These are phyloP conservation scores for Drosophila leontia DNA, from an alignment of 1,140 invertebrate genomes.

Conservation along the genomic window DNA sequence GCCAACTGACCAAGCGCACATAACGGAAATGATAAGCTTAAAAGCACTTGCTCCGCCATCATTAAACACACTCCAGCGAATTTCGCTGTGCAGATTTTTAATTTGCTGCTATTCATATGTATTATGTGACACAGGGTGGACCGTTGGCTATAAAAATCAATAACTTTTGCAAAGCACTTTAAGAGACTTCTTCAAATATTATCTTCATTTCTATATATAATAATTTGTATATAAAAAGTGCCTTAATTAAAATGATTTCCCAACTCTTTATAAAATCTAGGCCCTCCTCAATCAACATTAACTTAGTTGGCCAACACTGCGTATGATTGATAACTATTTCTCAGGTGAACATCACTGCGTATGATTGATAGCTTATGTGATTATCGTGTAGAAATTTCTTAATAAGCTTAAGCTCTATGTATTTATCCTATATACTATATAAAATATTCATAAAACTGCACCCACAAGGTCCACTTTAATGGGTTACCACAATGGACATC, in stretches of 20 bases:
- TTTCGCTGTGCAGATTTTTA: slow-evolving; percentile 31
- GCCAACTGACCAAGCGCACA: slow-evolving; percentile 35
- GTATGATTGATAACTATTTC: slow-evolving; percentile 15
- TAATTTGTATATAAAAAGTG: too few relatives aligned
- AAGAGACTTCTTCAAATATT: too few relatives aligned
- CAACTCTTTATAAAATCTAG: slow-evolving; percentile 1
- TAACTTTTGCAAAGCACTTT: neutral
- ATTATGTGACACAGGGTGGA: slow-evolving; percentile 21
- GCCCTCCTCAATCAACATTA: slow-evolving; percentile 1
- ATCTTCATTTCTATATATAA: too few relatives aligned
- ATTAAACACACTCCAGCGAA: slow-evolving; percentile 53
- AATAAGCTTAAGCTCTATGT: neutral
- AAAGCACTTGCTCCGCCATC: slow-evolving; percentile 40
- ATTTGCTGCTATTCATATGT: slow-evolving; percentile 35
- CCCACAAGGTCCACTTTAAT: slow-evolving; percentile 14
- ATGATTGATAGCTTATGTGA: slow-evolving; percentile 1
- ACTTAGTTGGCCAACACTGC: neutral
- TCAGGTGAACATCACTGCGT: neutral
- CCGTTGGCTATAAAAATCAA: neutral
- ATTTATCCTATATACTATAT: neutral
- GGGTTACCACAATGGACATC: neutral
- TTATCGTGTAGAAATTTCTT: neutral
- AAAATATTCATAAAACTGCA: neutral
- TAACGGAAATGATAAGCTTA: slow-evolving; percentile 66
- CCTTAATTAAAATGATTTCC: too few relatives aligned